Evolutionary conservation across 35 echinoderm and acorn worm species (phyloP).

Genomic region (Ophioderma brevispina): DNA sequence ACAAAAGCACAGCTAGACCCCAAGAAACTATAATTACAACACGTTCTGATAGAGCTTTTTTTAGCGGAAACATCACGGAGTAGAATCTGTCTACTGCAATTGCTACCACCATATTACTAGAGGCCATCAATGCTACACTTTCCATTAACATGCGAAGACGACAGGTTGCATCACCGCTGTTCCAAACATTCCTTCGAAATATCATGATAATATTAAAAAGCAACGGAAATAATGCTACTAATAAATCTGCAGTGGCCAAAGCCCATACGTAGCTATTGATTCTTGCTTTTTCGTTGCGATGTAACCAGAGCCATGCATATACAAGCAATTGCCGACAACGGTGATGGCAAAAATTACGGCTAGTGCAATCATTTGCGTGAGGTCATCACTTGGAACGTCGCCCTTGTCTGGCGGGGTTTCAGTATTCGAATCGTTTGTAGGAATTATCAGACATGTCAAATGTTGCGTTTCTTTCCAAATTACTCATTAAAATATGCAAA

Average conservation of each 20-base stretch:
- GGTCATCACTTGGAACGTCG: slow-evolving; percentile 22
- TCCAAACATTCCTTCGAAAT: slow-evolving; percentile 46
- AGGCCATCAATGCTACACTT: slow-evolving; percentile 73
- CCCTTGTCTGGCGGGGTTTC: background rate
- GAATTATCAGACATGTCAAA: too few relatives aligned
- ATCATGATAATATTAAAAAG: slow-evolving; percentile 67
- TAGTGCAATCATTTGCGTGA: slow-evolving; percentile 46
- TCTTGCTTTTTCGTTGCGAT: slow-evolving; percentile 59
- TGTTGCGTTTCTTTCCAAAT: too few relatives aligned
- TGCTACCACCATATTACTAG: slow-evolving; percentile 81
- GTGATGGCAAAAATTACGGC: slow-evolving; percentile 62
- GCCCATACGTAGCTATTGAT: slow-evolving; percentile 81
- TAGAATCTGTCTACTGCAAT: slow-evolving; percentile 85
- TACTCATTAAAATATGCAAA: too few relatives aligned
- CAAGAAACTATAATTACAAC: slow-evolving; percentile 62
- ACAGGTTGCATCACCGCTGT: slow-evolving; percentile 54
- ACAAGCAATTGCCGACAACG: slow-evolving; percentile 71
- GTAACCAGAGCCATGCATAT: slow-evolving; percentile 63
- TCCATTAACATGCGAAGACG: slow-evolving; percentile 51
- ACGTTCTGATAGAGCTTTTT: slow-evolving; percentile 57
- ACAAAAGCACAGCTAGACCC: slow-evolving; percentile 61
- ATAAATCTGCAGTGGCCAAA: slow-evolving; percentile 70
- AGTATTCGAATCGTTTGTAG: background rate
- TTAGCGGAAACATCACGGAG: slow-evolving; percentile 75
- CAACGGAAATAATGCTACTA: slow-evolving; percentile 64